Conservation (phyloP, 2,113 vertebrate genomes). For the Saguinus midas region DNA sequence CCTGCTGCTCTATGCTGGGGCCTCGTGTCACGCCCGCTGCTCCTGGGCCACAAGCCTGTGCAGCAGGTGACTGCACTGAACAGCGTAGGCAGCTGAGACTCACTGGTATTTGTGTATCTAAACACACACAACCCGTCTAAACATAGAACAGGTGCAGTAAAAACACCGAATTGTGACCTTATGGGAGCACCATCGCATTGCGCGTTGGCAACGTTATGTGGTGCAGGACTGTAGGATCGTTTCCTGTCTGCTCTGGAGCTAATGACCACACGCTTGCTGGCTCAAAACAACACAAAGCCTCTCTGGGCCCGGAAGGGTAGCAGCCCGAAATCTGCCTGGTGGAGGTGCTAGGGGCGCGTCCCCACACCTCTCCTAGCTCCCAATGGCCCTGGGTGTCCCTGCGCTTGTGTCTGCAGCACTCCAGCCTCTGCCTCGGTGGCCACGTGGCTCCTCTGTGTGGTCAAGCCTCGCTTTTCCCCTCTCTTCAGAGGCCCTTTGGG, state of each 20-base stretch:
- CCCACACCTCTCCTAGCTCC: neutral
- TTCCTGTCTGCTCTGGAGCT: neutral
- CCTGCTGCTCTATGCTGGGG: neutral
- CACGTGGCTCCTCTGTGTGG: accelerated
- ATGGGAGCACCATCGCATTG: neutral
- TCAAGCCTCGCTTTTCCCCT: neutral
- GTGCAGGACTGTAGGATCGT: neutral
- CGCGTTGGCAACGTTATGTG: neutral
- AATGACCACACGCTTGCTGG: neutral
- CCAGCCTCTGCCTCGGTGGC: neutral
- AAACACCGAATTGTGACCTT: neutral
- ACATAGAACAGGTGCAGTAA: neutral
- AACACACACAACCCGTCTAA: neutral
- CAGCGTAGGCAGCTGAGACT: neutral
- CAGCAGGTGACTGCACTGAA: neutral
- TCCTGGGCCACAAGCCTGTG: neutral
- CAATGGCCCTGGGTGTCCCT: no score
- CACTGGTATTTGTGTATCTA: neutral
- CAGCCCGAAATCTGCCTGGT: neutral
- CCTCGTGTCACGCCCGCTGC: neutral
- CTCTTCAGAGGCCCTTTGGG: accelerated
- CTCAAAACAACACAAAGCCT: neutral
- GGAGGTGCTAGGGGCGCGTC: accelerated
- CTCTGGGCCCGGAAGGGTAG: neutral
- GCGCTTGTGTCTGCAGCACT: neutral